phyloP scores from a whole-genome alignment of 1,140 invertebrate genomes.

The Stenopsyche tienmushanensis region DNA sequence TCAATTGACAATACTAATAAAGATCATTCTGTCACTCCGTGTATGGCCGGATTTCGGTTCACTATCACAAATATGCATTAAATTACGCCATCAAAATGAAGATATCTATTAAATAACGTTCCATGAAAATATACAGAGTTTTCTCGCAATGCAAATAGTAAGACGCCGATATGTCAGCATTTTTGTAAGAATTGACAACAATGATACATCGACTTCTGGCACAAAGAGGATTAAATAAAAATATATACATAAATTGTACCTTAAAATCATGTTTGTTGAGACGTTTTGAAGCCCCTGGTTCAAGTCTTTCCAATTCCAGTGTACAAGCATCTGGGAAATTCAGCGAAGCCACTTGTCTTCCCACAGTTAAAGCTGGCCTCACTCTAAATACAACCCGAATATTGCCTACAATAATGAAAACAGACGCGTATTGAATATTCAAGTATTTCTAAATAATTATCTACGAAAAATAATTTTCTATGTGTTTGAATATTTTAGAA shows the following conservation, averaged over 20 bases:
- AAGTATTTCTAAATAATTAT: not conserved
- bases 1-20: too few species aligned
- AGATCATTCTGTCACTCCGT: too few species aligned
- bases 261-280: constrained; percentile 61
- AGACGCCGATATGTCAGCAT: too few species aligned
- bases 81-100: too few species aligned
- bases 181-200: too few species aligned
- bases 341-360: constrained; percentile 49
- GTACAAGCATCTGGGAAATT: constrained; percentile 59
- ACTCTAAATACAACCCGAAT: constrained; percentile 78
- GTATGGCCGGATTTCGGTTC: too few species aligned
- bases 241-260: constrained; percentile 18
- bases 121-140: too few species aligned
- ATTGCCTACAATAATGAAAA: constrained; percentile 60
- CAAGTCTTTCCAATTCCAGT: constrained; percentile 54
- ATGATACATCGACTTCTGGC: too few species aligned
- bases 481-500: too few species aligned
- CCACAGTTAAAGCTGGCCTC: constrained; percentile 58
- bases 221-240: not conserved
- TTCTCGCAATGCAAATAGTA: too few species aligned
- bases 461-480: not conserved
- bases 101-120: too few species aligned
- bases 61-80: too few species aligned
- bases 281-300: constrained; percentile 46
- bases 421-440: not conserved